Base-by-base conservation (phyloP, 2,888 invertebrate species). In the Cerceris rybyensis region DNA sequence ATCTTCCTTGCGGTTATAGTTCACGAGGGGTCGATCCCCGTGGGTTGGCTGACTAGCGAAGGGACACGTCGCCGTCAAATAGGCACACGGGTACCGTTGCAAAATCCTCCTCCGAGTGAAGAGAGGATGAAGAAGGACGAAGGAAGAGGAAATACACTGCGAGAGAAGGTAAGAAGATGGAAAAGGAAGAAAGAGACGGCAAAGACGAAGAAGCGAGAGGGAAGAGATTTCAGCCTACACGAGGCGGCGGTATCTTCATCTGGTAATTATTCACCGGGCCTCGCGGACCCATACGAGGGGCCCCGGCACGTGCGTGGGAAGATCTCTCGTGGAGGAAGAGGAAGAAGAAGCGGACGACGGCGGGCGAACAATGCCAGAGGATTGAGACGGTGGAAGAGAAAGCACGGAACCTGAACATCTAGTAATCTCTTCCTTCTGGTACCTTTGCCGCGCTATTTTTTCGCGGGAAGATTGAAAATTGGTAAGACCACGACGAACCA, bases 231-330 rank as follows among this genome's bases (percentile, higher is more conserved):
- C 87, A 82, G 69, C 87, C 88, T 87, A 89, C 89, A 83, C 89
- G 82, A 87, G 83, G 84, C 86, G 84, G 82, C 85, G 82, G 87
- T 89, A 89, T 89, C 88, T 89, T 88, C 89, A 88, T 89, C 89
- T 89, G 86, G 88, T 89, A 89, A 89, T 89, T 89, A 89, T 89
- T 88, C 88, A 88, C 82, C 85, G 82, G 87, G 81, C 78, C 82
- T 75, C 75, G 78, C 70, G 74, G 75, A 76, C 80, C 84, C 69
- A 80, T 79, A 81, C 84, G 86, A 77, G 81, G 71, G 75, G 79
- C 79, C 74, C 65, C 78, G 83, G 86, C 86, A 86, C 88, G 86
- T 89, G 89, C 88, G 89, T 89, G 89, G 89, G 89, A 89, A 89
- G 89, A 88, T 89, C 86, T 88, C 81, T 76, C 67, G 57, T 54